phyloP scores from a whole-genome alignment of 2,113 vertebrate species.

The Blennius ocellaris region DNA sequence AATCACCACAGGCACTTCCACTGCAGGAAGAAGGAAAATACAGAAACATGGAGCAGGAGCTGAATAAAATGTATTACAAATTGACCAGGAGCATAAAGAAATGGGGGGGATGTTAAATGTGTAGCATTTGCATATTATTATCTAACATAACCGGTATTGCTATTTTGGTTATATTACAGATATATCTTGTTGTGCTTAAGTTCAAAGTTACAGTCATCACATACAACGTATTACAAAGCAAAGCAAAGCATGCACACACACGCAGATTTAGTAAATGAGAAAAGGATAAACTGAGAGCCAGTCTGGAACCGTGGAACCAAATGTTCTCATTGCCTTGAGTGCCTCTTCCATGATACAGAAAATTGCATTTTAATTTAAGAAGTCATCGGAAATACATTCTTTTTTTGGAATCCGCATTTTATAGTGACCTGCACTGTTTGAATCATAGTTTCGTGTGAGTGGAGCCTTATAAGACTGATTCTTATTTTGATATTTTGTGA shows the following conservation, averaged over 20 bases:
- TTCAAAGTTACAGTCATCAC: neutral
- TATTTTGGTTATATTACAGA: no score
- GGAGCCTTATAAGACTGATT: neutral
- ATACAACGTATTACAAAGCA: constrained; percentile 23
- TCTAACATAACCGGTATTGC: no score
- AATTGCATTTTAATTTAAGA: constrained; percentile 52
- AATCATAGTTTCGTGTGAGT: constrained; percentile 2
- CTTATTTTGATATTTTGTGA: constrained; percentile 22
- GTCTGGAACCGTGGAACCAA: constrained; percentile 31
- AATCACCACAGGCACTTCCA: constrained; percentile 80
- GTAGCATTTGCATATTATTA: constrained; percentile 27
- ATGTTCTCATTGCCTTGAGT: constrained; percentile 61
- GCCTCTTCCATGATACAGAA: constrained; percentile 51
- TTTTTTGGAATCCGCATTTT: constrained; percentile 35
- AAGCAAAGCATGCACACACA: constrained; percentile 15
- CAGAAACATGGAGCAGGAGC: constrained; percentile 14
- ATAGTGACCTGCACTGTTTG: constrained; percentile 9
- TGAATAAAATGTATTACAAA: constrained; percentile 29
- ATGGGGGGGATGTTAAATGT: constrained; percentile 51
- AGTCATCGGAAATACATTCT: constrained; percentile 46
- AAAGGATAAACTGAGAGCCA: constrained; percentile 38
- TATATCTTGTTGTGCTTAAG: constrained; percentile 6
- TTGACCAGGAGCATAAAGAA: neutral
- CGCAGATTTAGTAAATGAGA: constrained; percentile 32
- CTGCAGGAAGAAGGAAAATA: constrained; percentile 58